Evolutionary conservation across 92 coral and sea anemone genomes (phyloP).

Genomic region (Epizoanthus illoricatus): DNA sequence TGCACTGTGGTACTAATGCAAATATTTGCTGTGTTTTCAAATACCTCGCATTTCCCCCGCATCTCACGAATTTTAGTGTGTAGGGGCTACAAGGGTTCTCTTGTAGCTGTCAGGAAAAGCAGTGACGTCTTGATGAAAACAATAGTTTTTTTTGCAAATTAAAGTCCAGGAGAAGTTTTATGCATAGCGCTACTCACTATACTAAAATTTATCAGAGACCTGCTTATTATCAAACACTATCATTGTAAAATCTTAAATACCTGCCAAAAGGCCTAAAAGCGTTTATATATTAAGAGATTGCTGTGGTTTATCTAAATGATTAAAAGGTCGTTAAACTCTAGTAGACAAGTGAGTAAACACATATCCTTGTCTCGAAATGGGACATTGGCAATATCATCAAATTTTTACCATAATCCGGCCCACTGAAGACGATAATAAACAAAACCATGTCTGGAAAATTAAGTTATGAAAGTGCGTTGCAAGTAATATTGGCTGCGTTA

Average conservation of each 20-base stretch:
- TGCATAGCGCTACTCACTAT: no score
- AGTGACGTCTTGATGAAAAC: no score
- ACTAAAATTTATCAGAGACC: background rate
- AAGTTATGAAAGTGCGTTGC: background rate
- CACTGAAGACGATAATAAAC: background rate
- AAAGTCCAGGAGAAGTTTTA: background rate
- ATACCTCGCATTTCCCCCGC: background rate
- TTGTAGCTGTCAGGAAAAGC: no score
- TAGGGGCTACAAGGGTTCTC: background rate
- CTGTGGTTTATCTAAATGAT: background rate
- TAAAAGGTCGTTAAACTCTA: background rate
- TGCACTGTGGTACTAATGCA: no score
- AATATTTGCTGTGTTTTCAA: no score
- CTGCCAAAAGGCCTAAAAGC: conserved; percentile 13
- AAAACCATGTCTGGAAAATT: background rate
- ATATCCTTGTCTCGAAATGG: background rate
- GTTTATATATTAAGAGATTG: background rate
- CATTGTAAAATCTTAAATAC: background rate
- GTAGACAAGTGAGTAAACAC: background rate
- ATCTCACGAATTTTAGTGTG: background rate
- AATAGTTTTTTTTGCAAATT: background rate
- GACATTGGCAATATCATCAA: background rate
- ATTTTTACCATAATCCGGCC: background rate
- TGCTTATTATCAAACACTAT: background rate
- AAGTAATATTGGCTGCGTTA: no score